Base-by-base conservation (phyloP, 2,797 vertebrate species). In the Coendou prehensilis region DNA sequence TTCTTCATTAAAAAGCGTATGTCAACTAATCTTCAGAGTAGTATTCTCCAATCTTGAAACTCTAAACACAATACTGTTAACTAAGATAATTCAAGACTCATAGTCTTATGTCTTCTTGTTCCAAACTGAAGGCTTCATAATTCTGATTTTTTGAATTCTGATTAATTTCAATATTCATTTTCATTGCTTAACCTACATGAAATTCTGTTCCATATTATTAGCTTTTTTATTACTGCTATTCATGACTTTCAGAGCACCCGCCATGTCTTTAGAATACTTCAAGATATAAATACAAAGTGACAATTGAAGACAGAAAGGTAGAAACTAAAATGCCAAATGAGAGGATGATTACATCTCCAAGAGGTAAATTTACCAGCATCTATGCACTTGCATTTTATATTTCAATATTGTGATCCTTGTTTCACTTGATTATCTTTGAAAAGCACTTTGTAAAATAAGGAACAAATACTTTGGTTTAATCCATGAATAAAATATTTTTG, bases 381-480 rank as follows among this genome's bases (percentile, higher is more conserved):
- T 33, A 79, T 2, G 73, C 61, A 85, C 64, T 92, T 81, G 57
- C 85, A 93, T 92, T 94, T 92, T 28, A 30, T 81, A 67, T 63
- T 93, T 87, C 87, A 92, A 69, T 93, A 92, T 97, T 93, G 90
- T 64, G 85, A 93, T 91, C 67, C 73, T 75, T 95, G 28, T 94
- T 97, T 94, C 33, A 71, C 80, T 52, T 22, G 63, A 82, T 83
- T 91, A 82, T 69, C 86, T 90, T 90, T 96, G 52, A 97, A 95
- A 94, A 63, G 61, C 47, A 50, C 75, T 89, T 95, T 80, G 33
- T n/a, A 96, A 90, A 96, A 95, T 90, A 87, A 96, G 56, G 64
- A 82, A 95, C 81, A 97, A 96, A 88, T 75, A 50, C 13, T 64
- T 93, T 37, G 23, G 69, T 9, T 73, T 57, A 57, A 91, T 47